These are phyloP conservation scores for Riparia riparia DNA, from an alignment of 2,113 vertebrate species.

Conservation along the genomic window DNA sequence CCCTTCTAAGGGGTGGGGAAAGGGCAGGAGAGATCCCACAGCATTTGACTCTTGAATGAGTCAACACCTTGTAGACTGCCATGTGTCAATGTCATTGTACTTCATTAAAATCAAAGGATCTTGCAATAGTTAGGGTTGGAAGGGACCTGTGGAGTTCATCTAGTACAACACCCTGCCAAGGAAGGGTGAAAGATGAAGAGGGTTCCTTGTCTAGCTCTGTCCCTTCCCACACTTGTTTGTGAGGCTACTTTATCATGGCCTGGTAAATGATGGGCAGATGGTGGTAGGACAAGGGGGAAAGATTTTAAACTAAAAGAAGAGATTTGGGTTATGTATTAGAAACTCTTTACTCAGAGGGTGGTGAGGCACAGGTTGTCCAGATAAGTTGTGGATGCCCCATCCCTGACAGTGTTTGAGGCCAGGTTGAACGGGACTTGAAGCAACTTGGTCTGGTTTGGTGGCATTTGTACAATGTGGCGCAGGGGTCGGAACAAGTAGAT, in stretches of 20 bases:
- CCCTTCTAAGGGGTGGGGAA: background rate
- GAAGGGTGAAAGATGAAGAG: background rate
- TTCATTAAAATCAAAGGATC: background rate
- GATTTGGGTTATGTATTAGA: background rate
- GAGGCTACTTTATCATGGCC: background rate
- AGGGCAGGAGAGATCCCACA: background rate
- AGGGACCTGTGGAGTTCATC: background rate
- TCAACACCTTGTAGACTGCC: background rate
- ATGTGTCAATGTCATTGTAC: background rate
- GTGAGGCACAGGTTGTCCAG: background rate
- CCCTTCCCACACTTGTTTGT: background rate
- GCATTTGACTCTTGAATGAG: background rate
- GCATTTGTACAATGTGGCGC: accelerated
- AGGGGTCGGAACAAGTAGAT: accelerated
- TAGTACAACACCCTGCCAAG: background rate
- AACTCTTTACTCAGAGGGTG: background rate
- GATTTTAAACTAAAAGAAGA: background rate
- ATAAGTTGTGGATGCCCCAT: background rate
- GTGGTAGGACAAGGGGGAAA: background rate
- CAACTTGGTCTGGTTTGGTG: background rate
- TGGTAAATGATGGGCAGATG: background rate
- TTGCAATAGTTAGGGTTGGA: background rate
- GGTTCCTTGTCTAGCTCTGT: background rate
- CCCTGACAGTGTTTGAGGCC: background rate
- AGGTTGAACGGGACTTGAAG: background rate